Percentiles rank a stretch among this genome's conserved stretches.
phyloP scores from a whole-genome alignment of 2,113 vertebrate species.

The Chaetodon auriga region DNA sequence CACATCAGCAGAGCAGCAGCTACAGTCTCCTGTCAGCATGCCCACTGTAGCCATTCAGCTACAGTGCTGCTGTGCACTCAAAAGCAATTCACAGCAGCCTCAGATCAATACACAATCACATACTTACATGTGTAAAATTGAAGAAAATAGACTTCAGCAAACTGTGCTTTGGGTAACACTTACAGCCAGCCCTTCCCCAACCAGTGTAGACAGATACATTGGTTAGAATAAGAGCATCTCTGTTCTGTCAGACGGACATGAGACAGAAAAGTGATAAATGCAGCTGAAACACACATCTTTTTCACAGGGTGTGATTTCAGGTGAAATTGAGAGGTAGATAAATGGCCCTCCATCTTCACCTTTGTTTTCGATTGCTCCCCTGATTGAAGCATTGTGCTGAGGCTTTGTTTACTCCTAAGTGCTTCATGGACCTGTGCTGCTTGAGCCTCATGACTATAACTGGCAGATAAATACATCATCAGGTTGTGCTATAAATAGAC shows the following conservation, averaged over 20 bases:
- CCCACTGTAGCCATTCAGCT: neutral
- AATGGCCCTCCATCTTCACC: slow-evolving; percentile 17
- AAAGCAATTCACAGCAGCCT: neutral
- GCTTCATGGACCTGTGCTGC: slow-evolving; percentile 36
- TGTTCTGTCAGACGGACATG: neutral
- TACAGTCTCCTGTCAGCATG: neutral
- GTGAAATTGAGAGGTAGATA: slow-evolving; percentile 21
- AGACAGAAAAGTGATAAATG: neutral
- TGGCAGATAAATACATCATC: slow-evolving; percentile 63
- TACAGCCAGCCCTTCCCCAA: neutral
- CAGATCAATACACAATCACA: neutral
- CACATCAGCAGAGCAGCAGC: neutral
- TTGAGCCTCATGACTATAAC: slow-evolving; percentile 46
- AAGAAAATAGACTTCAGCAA: neutral
- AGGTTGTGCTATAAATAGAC: slow-evolving; percentile 71
- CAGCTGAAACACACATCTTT: neutral
- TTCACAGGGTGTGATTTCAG: neutral
- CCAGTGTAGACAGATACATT: neutral
- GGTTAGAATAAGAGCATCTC: neutral
- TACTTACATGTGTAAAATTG: neutral
- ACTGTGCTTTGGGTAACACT: too few species aligned
- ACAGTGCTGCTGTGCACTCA: neutral
- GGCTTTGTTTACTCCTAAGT: slow-evolving; percentile 49
- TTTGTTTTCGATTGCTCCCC: slow-evolving; percentile 31
- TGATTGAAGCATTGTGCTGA: slow-evolving; percentile 48